phyloP scores from a whole-genome alignment of 2,888 invertebrate genomes.

The Orchestes rusci region DNA sequence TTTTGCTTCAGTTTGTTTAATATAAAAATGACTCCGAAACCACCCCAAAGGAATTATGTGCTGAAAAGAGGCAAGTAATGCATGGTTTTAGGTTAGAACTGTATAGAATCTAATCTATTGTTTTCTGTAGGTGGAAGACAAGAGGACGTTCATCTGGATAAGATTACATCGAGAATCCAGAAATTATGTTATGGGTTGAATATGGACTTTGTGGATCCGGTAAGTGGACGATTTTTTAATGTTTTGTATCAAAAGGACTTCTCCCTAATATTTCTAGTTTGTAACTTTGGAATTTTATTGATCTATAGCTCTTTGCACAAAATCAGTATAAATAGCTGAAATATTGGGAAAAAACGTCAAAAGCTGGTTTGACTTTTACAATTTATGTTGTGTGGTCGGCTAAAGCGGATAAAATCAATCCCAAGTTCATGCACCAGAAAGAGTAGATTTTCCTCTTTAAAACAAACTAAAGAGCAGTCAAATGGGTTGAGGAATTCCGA shows the following conservation, averaged over 20 bases:
- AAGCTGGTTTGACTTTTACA: too few species aligned
- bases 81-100: not conserved
- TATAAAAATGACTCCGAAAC: not conserved
- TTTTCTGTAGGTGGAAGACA: slow-evolving; percentile 67
- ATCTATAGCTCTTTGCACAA: too few species aligned
- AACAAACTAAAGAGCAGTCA: too few species aligned
- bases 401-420: too few species aligned
- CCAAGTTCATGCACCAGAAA: too few species aligned
- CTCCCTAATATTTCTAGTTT: too few species aligned
- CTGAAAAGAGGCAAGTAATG: slow-evolving; percentile 3
- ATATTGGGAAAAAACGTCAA: too few species aligned
- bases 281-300: too few species aligned
- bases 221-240: slow-evolving; percentile 51
- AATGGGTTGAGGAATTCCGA: too few species aligned
- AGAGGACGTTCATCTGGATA: slow-evolving; percentile 93
- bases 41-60: not conserved
- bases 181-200: slow-evolving; percentile 94
- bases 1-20: not conserved
- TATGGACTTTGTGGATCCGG: slow-evolving; percentile 94
- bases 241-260: slow-evolving; percentile 5
- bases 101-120: not conserved
- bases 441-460: too few species aligned
- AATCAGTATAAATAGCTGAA: too few species aligned
- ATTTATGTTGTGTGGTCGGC: too few species aligned
- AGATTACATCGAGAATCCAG: slow-evolving; percentile 92